Evolutionary conservation across 2,113 vertebrate genomes (phyloP), one percentile per base, ranked within the genome.

Genomic region (Nycticryphes semicollaris): DNA sequence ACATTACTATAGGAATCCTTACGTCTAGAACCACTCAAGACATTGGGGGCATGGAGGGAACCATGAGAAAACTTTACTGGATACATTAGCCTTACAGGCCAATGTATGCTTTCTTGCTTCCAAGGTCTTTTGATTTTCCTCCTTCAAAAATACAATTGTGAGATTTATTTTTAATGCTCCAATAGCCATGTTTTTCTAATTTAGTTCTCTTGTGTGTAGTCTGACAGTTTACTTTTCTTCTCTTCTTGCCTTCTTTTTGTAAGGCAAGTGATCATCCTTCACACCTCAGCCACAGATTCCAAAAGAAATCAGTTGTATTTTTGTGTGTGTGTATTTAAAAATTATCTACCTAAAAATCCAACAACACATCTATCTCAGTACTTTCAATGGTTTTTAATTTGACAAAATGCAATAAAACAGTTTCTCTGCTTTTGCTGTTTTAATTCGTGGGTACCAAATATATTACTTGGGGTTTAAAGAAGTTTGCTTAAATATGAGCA

Each of bases 321-420:
- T n/a, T n/a, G 16, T 54, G 53, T 30, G 53, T 30, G 18, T 62
- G 4, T 56, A 23, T 77, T 84, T 90, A 57, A 48, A 54, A 90
- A 39, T 43, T 0, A 57, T 57, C 12, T 33, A 28, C 9, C 4
- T 67, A 22, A 59, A 69, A 17, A 12, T 6, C 12, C 47, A 56
- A 53, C 50, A 37, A 7, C 5, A 4, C 1, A 1, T 5, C 0
- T 24, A 21, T 64, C 8, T 60, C 39, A 18, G 9, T 69, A 27
- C 27, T 90, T 72, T 8, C 4, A 62, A 39, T 64, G 3, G 1
- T 20, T 93, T 84, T 84, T 76, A 57, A 33, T 77, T 53, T 41
- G 23, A 12, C 19, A 48, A 60, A 93, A 66, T 1, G 1, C 23
- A 57, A 51, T 76, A 68, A 39, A 45, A 8, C 0, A 1, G 3